Percentiles rank a stretch among this genome's conserved stretches.
Conservation (phyloP, 2,888 invertebrate species). For the Synanthedon andrenaeformis region DNA sequence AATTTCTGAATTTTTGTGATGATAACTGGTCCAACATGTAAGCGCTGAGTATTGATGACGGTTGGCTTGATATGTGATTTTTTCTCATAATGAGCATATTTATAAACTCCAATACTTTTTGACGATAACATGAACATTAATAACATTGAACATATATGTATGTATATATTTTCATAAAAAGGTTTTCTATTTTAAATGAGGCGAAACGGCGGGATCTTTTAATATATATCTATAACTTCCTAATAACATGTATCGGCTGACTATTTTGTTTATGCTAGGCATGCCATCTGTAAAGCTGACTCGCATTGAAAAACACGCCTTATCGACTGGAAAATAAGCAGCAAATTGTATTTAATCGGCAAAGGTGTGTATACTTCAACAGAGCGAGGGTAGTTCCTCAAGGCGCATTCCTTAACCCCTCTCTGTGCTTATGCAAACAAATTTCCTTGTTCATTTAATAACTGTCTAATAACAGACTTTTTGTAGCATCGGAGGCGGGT, state of each 20-base stretch:
- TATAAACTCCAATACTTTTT: no score
- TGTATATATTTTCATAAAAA: no score
- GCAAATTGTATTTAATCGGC: background rate
- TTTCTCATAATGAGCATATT: no score
- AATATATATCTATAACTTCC: background rate
- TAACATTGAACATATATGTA: no score
- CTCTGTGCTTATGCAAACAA: constrained; percentile 6
- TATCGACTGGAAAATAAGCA: background rate
- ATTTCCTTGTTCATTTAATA: constrained; percentile 12
- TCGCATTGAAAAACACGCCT: background rate
- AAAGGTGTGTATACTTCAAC: constrained; percentile 3
- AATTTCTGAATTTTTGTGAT: no score
- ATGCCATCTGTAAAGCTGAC: background rate
- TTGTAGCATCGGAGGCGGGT: constrained; percentile 10
- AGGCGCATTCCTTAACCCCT: constrained; percentile 13
- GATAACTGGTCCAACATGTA: no score
- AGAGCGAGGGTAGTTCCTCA: constrained; percentile 23
- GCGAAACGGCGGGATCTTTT: no score
- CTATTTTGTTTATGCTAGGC: background rate
- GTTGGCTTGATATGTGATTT: no score
- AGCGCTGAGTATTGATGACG: no score
- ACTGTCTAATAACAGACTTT: constrained; percentile 21
- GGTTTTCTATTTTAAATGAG: no score
- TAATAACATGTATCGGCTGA: background rate
- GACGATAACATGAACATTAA: no score